Conservation (phyloP, 23 tunicate species). For the Aplidium turbinatum region DNA sequence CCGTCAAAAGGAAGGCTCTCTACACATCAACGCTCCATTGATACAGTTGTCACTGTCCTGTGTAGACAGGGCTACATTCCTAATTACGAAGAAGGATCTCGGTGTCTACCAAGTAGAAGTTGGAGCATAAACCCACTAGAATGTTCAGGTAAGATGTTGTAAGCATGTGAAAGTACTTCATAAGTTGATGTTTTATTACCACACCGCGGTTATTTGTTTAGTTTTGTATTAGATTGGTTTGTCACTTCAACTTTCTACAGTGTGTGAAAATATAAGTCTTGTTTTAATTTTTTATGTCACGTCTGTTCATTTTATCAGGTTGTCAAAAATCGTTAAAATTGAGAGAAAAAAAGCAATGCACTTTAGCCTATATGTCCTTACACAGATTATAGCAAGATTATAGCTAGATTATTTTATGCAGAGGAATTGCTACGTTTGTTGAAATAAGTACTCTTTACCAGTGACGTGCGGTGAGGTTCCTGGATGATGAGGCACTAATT, state of each 20-base stretch:
- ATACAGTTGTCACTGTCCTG: not conserved
- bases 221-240: no score
- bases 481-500: no score
- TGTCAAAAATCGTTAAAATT: not conserved
- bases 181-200: no score
- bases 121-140: conserved; percentile 14
- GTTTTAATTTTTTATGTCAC: not conserved
- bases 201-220: no score
- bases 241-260: no score
- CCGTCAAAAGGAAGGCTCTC: conserved; percentile 3
- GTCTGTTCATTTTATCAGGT: not conserved
- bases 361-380: not conserved
- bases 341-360: not conserved
- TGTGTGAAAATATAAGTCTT: no score
- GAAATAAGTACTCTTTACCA: no score
- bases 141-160: conserved; percentile 31
- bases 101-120: conserved; percentile 3
- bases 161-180: no score
- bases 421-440: no score
- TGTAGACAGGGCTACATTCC: conserved; percentile 1
- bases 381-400: no score
- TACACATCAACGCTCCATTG: not conserved
- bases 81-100: not conserved
- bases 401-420: no score
- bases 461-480: no score